These are phyloP conservation scores for Helogale parvula DNA, from an alignment of 2,113 vertebrate genomes.

Conservation along the genomic window DNA sequence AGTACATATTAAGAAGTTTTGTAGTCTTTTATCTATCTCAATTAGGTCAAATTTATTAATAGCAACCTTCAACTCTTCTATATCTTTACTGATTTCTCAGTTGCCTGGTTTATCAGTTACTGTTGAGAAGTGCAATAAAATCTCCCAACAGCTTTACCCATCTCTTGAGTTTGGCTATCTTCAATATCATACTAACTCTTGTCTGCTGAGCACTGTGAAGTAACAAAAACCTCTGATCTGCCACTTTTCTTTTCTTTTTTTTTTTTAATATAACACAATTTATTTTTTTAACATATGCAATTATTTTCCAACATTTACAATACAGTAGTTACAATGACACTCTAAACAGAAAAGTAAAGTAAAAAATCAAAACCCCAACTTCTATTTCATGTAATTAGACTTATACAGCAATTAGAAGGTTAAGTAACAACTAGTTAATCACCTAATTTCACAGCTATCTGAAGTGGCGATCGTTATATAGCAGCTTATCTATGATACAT, in stretches of 20 bases:
- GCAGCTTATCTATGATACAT: no score
- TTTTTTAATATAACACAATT: no score
- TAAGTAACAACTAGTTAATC: no score
- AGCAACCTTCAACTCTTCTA: background rate
- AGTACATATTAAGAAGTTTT: background rate
- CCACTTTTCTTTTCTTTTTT: background rate
- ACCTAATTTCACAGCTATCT: no score
- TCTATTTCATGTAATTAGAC: no score
- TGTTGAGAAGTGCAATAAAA: background rate
- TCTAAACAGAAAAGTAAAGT: no score
- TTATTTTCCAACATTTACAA: no score
- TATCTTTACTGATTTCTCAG: background rate
- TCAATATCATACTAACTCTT: background rate
- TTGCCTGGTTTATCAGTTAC: background rate
- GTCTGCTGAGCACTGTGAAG: background rate
- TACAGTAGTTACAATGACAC: no score
- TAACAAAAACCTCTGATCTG: background rate
- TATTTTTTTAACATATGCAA: no score
- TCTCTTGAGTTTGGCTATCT: background rate
- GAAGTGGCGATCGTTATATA: no score
- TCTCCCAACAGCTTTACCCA: background rate
- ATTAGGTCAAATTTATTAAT: background rate
- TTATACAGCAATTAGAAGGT: no score
- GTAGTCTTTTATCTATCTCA: background rate
- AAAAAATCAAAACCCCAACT: no score